Evolutionary conservation across 2,113 vertebrate species (phyloP), one percentile per base, ranked within the genome.

Genomic region (Limnothrissa miodon): DNA sequence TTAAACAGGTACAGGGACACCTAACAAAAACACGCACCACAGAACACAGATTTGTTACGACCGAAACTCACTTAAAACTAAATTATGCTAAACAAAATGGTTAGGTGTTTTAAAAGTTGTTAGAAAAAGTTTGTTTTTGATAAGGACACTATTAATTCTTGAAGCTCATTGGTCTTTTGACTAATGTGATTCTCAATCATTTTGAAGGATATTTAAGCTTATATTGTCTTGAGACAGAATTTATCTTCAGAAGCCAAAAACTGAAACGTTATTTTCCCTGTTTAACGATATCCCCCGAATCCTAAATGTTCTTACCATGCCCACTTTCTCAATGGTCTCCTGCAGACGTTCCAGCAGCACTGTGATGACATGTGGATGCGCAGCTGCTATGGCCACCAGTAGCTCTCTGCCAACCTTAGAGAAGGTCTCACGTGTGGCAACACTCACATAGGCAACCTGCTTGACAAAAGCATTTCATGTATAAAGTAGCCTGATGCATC

Each of bases 381-480:
- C 90, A 59, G 93, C 92, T 44, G 97, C 96, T 83, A 99, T 97
- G 48, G 95, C 90, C 82, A 95, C 96, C 87, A 99, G 85, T 83
- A 99, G 95, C 45, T 99, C 97, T 29, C 98, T 94, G 23, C 98
- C 98, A 66, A 98, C 96, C 90, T 99, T 99, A 15, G 98, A 99
- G 88, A 98, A 99, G 0, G 94, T 96, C 90, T 99, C 97, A 92
- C 98, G 95, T 42, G 97, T 99, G 25, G 95, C 93, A 87, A 96
- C 88, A 36, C 93, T 95, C 39, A 99, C 95, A 10, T 99, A 99
- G 46, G 97, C 97, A 7, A 99, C 96, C 98, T 99, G 89, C 15
- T 45, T 5, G 45, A 44, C 39, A 21, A 3, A 23, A 21, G 51
- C 51, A 74, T 36, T 74, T 17, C 66, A 74, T 56, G n/a, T n/a